Percentiles rank a stretch among this genome's conserved stretches.
These are phyloP conservation scores for Diadumene lineata DNA, from an alignment of 92 coral and sea anemone genomes.

Conservation along the genomic window DNA sequence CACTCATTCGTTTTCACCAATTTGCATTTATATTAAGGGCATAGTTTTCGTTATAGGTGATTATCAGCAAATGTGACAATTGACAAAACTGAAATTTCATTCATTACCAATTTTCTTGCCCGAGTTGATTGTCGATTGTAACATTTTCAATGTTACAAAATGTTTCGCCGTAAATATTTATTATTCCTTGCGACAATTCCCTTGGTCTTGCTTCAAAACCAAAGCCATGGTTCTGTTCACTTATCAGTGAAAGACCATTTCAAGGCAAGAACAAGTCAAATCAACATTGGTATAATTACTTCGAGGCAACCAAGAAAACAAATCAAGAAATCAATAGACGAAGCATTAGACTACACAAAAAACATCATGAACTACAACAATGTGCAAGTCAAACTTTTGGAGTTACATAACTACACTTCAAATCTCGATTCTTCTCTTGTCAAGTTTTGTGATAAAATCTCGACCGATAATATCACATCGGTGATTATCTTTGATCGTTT, in stretches of 20 bases:
- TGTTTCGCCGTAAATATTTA: too few species aligned
- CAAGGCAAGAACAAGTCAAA: neutral
- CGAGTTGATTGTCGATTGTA: too few species aligned
- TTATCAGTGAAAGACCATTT: neutral
- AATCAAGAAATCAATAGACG: neutral
- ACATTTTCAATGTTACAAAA: too few species aligned
- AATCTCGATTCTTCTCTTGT: conserved; percentile 30
- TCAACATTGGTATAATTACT: conserved; percentile 14
- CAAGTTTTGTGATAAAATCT: conserved; percentile 28
- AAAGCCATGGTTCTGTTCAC: neutral
- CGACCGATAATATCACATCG: conserved; percentile 19
- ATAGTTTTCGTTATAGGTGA: too few species aligned
- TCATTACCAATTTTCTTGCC: too few species aligned
- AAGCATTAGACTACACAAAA: conserved; percentile 4
- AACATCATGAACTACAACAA: neutral
- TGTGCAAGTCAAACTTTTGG: neutral
- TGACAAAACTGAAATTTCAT: too few species aligned
- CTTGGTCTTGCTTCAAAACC: neutral
- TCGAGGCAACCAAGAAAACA: neutral
- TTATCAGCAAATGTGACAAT: too few species aligned
- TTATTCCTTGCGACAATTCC: neutral
- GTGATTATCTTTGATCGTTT: conserved; percentile 15
- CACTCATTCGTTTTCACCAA: too few species aligned
- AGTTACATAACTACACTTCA: conserved; percentile 13
- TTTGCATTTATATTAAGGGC: too few species aligned